Evolutionary conservation across 2,888 invertebrate genomes (phyloP).

Genomic region (Coremacera marginata): DNA sequence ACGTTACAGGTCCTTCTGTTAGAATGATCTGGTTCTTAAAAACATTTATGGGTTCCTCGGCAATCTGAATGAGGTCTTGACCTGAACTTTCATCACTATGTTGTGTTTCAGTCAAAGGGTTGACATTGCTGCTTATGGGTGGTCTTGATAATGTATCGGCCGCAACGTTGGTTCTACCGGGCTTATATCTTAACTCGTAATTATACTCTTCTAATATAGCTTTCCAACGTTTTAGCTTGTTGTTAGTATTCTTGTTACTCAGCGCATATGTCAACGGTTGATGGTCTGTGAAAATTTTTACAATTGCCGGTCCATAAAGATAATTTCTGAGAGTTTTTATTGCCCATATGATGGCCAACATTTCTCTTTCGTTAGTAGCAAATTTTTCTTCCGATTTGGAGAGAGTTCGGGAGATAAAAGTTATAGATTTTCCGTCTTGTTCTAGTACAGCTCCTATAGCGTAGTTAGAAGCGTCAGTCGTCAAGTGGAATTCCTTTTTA

Average conservation of each 20-base stretch:
- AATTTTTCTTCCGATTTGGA: slow-evolving; percentile 25
- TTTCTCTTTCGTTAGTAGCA: slow-evolving; percentile 33
- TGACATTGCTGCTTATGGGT: not conserved
- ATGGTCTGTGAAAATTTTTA: slow-evolving; percentile 24
- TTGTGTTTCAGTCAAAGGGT: not conserved
- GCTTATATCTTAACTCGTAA: slow-evolving; percentile 5
- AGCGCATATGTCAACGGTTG: too few relatives aligned
- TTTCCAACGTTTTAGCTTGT: slow-evolving; percentile 23
- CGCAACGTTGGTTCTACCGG: not conserved
- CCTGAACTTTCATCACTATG: slow-evolving; percentile 18
- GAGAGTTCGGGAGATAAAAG: slow-evolving; percentile 33
- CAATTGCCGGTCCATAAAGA: slow-evolving; percentile 26
- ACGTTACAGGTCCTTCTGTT: too few relatives aligned
- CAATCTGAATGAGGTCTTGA: slow-evolving; percentile 19
- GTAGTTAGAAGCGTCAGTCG: slow-evolving; percentile 35
- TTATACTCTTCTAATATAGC: slow-evolving; percentile 17
- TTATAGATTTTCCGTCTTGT: slow-evolving; percentile 28
- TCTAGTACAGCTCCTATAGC: slow-evolving; percentile 37
- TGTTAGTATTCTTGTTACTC: too few relatives aligned
- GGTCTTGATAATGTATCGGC: too few relatives aligned
- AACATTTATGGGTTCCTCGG: slow-evolving; percentile 11
- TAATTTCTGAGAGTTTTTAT: slow-evolving; percentile 27
- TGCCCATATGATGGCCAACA: slow-evolving; percentile 33
- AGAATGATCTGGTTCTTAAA: too few relatives aligned
- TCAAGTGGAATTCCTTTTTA: slow-evolving; percentile 44